These are phyloP conservation scores for Punctoribates punctum DNA, from an alignment of 2,888 invertebrate genomes.

Conservation along the genomic window DNA sequence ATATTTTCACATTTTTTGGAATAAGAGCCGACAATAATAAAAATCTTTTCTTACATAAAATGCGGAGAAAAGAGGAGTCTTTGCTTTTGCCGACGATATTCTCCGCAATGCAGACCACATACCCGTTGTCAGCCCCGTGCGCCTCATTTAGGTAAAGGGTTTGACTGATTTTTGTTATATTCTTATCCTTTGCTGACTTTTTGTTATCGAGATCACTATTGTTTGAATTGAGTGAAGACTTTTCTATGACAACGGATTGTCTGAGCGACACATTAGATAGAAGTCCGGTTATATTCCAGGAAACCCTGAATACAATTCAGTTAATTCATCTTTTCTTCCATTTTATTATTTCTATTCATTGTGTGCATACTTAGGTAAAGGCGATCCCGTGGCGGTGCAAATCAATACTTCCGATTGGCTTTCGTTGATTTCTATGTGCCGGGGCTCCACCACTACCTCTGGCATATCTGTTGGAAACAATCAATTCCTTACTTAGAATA, in stretches of 20 bases:
- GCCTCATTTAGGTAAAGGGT: conserved; percentile 32
- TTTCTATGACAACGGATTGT: conserved; percentile 34
- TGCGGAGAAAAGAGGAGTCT: conserved; percentile 18
- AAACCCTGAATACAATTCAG: conserved; percentile 35
- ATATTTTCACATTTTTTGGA: no score
- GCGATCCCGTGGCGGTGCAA: conserved; percentile 39
- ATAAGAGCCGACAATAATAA: no score
- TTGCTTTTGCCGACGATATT: conserved; percentile 46
- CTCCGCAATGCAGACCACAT: conserved; percentile 46
- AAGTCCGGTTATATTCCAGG: conserved; percentile 34
- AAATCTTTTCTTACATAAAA: conserved; percentile 36
- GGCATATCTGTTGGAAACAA: conserved; percentile 41
- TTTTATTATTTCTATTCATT: no score
- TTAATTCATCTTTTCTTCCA: no score
- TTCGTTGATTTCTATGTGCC: conserved; percentile 40
- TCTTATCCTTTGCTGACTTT: background rate
- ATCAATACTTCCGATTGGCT: conserved; percentile 36
- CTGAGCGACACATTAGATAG: conserved; percentile 35
- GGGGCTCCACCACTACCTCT: conserved; percentile 28
- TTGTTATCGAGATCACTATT: conserved; percentile 10
- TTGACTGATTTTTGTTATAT: conserved; percentile 22
- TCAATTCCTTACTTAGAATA: no score
- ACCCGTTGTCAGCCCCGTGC: conserved; percentile 45
- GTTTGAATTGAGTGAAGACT: conserved; percentile 20
- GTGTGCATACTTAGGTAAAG: conserved; percentile 41